phyloP scores from a whole-genome alignment of 2,888 invertebrate species.

The Leptopilina drosophilae region DNA sequence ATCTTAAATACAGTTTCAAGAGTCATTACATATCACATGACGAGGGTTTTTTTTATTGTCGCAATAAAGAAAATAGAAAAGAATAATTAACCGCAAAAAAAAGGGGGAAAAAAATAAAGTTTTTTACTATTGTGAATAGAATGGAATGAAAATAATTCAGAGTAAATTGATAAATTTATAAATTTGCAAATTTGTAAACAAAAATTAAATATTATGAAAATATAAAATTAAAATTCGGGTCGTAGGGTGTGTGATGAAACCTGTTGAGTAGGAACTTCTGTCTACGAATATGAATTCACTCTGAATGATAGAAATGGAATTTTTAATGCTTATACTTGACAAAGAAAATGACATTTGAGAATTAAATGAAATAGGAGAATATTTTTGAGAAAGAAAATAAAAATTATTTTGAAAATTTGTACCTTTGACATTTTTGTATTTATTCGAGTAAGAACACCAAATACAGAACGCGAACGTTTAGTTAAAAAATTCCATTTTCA shows the following conservation, averaged over 20 bases:
- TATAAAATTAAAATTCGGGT: not conserved
- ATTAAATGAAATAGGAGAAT: too few species aligned
- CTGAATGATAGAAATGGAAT: too few species aligned
- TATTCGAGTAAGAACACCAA: too few species aligned
- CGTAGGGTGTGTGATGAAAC: not conserved
- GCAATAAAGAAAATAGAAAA: too few species aligned
- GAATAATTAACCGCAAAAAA: not conserved
- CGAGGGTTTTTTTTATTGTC: too few species aligned
- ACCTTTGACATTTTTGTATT: too few species aligned
- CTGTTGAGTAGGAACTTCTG: conserved; percentile 16
- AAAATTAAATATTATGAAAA: not conserved
- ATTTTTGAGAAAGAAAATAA: too few species aligned
- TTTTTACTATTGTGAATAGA: not conserved
- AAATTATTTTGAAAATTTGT: too few species aligned
- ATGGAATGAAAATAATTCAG: not conserved
- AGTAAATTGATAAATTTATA: not conserved
- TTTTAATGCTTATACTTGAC: too few species aligned
- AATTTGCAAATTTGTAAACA: not conserved
- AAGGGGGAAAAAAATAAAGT: not conserved
- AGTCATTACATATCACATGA: not conserved
- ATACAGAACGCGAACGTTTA: not conserved
- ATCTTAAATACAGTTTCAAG: conserved; percentile 1
- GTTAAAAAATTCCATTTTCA: too few species aligned
- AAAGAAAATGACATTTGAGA: too few species aligned
- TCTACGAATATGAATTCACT: not conserved